A percentile compares a stretch with the other conserved stretches of the same genome.
phyloP scores from a whole-genome alignment of 2,113 vertebrate genomes.

The Galemys pyrenaicus region DNA sequence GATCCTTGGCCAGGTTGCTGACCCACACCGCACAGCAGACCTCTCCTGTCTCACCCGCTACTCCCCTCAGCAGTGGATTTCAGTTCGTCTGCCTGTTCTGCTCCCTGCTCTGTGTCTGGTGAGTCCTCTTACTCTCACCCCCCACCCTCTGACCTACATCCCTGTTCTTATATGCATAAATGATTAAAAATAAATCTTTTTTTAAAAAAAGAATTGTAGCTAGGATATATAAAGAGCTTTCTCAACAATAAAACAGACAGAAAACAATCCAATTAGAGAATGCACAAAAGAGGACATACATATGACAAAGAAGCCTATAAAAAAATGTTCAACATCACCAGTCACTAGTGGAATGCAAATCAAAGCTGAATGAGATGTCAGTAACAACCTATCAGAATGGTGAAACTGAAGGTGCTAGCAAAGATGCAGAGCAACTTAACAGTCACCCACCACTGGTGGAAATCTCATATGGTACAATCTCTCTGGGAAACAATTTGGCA shows the following conservation, averaged over 20 bases:
- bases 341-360: background rate
- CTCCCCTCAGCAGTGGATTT: too few species aligned
- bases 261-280: background rate
- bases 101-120: too few species aligned
- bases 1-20: too few species aligned
- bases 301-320: background rate
- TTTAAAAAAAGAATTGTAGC: background rate
- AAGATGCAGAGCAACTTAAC: background rate
- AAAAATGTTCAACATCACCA: background rate
- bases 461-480: background rate
- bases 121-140: too few species aligned
- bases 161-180: too few species aligned
- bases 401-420: background rate
- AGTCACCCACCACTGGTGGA: background rate
- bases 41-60: too few species aligned
- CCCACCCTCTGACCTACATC: too few species aligned
- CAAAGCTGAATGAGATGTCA: background rate
- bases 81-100: too few species aligned
- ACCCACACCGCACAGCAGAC: too few species aligned
- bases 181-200: too few species aligned
- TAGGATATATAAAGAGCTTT: background rate
- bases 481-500: background rate
- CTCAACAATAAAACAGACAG: background rate
- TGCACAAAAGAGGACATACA: background rate
- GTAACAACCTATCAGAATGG: background rate